Evolutionary conservation across 2,797 vertebrate species (phyloP).

Genomic region (Alectoris magna): DNA sequence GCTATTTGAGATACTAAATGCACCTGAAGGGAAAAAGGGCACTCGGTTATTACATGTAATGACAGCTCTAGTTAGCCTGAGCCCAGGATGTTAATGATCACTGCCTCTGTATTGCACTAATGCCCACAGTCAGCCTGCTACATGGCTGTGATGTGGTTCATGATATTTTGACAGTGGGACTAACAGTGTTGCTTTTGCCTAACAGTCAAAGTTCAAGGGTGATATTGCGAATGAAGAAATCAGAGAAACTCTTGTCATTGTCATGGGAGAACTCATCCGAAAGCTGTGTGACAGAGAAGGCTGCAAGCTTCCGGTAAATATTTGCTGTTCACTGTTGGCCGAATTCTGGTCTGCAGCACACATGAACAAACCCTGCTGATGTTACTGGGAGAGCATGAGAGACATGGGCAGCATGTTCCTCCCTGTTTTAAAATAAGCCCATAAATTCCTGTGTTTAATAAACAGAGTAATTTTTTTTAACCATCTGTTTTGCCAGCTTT

Average conservation of each 20-base stretch:
- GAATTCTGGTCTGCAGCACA: background rate
- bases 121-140: background rate
- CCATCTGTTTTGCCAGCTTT: background rate
- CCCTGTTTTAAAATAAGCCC: background rate
- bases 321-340: background rate
- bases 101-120: background rate
- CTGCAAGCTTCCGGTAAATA: slow-evolving; percentile 90
- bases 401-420: background rate
- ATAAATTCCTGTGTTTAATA: background rate
- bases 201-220: slow-evolving; percentile 87
- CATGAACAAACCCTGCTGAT: accelerated
- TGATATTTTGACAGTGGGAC: background rate
- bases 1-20: background rate
- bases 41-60: background rate
- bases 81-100: background rate
- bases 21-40: background rate
- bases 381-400: background rate
- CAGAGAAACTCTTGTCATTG: slow-evolving; percentile 92
- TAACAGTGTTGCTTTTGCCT: slow-evolving; percentile 39
- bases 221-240: slow-evolving; percentile 90
- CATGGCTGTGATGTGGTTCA: background rate
- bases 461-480: background rate
- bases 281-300: slow-evolving; percentile 90
- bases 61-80: background rate
- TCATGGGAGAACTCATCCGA: slow-evolving; percentile 90